phyloP scores from a whole-genome alignment of 2,113 vertebrate species.

The Porphyrio hochstetteri region DNA sequence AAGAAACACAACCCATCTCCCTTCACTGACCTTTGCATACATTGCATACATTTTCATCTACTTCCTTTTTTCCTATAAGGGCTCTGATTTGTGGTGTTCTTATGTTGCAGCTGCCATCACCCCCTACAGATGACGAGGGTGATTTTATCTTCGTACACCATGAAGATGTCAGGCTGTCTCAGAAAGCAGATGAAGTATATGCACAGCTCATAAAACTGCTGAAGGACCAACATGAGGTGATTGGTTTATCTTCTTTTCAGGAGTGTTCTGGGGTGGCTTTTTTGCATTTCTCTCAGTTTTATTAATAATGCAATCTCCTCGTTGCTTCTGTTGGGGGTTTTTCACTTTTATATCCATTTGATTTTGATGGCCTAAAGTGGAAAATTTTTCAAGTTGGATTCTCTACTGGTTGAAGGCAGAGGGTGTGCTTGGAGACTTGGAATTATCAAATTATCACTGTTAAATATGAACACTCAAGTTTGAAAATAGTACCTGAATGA shows the following conservation, averaged over 20 bases:
- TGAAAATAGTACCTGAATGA: background rate
- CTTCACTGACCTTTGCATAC: background rate
- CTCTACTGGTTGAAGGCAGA: background rate
- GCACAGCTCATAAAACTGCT: conserved; percentile 86
- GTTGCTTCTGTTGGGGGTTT: background rate
- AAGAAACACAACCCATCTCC: background rate
- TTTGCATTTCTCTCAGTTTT: background rate
- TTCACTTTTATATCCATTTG: background rate
- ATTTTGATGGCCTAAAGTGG: background rate
- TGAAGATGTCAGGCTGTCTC: conserved; percentile 85
- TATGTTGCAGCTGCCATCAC: conserved; percentile 86
- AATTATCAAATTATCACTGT: background rate
- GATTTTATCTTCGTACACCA: conserved; percentile 94
- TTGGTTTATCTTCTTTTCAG: background rate
- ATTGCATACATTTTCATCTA: background rate
- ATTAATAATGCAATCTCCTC: background rate
- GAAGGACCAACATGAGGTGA: conserved; percentile 89
- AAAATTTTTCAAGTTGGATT: background rate
- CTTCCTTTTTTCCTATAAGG: background rate
- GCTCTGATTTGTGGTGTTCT: conserved; percentile 3
- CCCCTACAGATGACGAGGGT: conserved; percentile 87
- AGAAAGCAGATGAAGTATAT: conserved; percentile 90
- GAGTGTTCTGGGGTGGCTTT: background rate
- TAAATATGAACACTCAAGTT: background rate
- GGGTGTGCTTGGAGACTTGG: background rate